A percentile compares a stretch with the other conserved stretches of the same genome.
Conservation (phyloP, 2,888 invertebrate genomes). For the Deladenus siricidicola region DNA sequence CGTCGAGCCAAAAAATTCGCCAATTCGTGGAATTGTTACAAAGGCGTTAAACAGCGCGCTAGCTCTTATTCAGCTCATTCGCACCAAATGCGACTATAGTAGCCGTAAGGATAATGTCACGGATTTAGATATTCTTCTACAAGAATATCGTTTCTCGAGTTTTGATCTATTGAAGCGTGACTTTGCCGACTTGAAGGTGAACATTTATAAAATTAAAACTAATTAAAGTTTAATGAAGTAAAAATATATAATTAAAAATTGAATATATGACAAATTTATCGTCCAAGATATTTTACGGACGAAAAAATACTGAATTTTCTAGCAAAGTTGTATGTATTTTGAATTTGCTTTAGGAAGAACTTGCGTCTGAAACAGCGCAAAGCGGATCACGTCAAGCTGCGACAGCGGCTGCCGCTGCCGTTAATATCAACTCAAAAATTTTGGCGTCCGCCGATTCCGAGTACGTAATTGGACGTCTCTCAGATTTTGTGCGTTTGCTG, state of each 20-base stretch:
- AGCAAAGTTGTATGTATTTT: too few species aligned
- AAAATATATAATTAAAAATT: too few species aligned
- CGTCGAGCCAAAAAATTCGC: background rate
- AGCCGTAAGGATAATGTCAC: background rate
- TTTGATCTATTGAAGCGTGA: background rate
- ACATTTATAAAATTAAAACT: too few species aligned
- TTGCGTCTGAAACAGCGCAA: too few species aligned
- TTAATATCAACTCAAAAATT: background rate
- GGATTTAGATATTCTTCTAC: background rate
- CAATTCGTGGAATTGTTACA: background rate
- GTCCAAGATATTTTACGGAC: too few species aligned
- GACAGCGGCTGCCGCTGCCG: background rate
- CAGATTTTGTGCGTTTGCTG: background rate
- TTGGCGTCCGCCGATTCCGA: conserved; percentile 4
- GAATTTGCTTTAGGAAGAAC: too few species aligned
- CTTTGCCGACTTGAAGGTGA: background rate
- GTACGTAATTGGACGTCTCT: background rate
- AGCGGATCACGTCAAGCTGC: too few species aligned
- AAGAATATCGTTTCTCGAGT: background rate
- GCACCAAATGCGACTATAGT: background rate
- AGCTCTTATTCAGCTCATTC: background rate
- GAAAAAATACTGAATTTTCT: too few species aligned
- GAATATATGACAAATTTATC: too few species aligned
- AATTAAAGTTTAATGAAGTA: too few species aligned
- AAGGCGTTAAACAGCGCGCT: background rate